phyloP scores from a whole-genome alignment of 2,888 invertebrate genomes.

The Scaptodrosophila latifasciaeformis region DNA sequence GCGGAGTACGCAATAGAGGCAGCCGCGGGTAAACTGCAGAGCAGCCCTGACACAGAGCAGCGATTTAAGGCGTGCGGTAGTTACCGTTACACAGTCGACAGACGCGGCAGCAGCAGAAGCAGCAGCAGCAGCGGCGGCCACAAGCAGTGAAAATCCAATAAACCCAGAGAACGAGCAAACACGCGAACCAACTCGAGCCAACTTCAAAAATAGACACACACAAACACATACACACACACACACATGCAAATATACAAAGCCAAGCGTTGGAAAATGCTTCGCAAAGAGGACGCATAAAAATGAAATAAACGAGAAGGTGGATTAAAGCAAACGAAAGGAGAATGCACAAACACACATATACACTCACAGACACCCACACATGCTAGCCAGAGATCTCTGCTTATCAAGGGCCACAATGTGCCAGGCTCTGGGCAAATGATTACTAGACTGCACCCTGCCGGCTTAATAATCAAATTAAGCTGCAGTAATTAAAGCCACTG shows the following conservation, averaged over 20 bases:
- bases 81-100: conserved; percentile 9
- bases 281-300: conserved; percentile 37
- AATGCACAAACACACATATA: background rate
- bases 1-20: conserved; percentile 4
- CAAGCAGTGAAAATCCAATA: background rate
- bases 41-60: conserved; percentile 20
- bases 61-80: conserved; percentile 23
- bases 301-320: conserved; percentile 20
- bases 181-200: conserved; percentile 34
- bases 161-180: background rate
- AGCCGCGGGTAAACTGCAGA: too few relatives aligned
- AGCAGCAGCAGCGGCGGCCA: background rate
- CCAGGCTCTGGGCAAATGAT: too few relatives aligned
- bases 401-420: too few relatives aligned
- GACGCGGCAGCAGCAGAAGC: too few relatives aligned
- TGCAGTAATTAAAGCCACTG: too few relatives aligned
- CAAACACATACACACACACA: too few relatives aligned
- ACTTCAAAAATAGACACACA: conserved; percentile 62
- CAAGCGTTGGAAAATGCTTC: conserved; percentile 51
- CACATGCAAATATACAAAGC: too few relatives aligned
- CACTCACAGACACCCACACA: background rate
- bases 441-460: too few relatives aligned
- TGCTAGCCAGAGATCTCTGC: too few relatives aligned
- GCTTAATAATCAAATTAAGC: too few relatives aligned
- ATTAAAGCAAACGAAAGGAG: background rate